Conservation (phyloP, 2,888 invertebrate genomes). For the Conus canariensis region DNA sequence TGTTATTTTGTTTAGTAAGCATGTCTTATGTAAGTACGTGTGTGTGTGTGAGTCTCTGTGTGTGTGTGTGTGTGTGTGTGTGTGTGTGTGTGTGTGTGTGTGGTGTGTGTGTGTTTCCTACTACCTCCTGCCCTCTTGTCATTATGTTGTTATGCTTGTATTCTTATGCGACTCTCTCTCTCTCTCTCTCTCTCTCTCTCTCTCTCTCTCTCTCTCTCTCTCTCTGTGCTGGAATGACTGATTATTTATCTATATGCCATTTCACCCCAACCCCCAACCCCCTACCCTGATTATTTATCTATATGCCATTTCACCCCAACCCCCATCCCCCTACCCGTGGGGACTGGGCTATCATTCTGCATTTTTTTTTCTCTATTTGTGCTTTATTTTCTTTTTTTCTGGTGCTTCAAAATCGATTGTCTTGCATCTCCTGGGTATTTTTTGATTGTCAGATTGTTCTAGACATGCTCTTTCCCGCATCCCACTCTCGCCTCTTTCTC, state of each 20-base stretch:
- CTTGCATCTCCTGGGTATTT: no score
- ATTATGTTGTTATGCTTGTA: no score
- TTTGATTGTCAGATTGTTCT: no score
- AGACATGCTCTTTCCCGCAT: background rate
- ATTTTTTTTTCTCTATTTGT: no score
- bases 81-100: background rate
- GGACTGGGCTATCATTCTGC: no score
- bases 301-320: background rate
- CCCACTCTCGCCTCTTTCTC: background rate
- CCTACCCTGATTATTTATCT: background rate
- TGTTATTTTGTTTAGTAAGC: no score
- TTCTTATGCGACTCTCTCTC: background rate
- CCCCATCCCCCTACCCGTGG: no score
- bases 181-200: slow-evolving; percentile 20
- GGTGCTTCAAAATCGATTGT: no score
- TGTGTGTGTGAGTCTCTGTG: background rate
- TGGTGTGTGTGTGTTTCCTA: background rate
- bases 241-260: background rate
- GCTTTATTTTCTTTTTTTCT: no score
- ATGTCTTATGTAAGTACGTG: background rate
- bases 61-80: background rate
- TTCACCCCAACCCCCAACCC: background rate
- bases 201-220: slow-evolving; percentile 17
- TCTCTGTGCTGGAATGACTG: background rate
- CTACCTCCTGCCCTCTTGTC: no score